phyloP scores from a whole-genome alignment of 2,113 vertebrate species.

The Alexandromys fortis region DNA sequence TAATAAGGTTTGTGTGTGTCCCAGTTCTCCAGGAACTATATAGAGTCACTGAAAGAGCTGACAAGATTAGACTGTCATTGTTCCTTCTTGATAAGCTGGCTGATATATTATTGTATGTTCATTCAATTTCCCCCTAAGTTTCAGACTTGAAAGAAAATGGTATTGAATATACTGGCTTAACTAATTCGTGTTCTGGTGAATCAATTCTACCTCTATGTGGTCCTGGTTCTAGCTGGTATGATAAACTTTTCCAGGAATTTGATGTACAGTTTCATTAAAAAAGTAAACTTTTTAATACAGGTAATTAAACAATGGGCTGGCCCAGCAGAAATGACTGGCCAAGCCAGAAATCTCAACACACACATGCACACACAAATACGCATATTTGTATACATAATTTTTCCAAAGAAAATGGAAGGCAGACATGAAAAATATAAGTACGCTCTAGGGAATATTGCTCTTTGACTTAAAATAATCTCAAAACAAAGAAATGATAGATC shows the following conservation, averaged over 20 bases:
- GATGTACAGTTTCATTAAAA: neutral
- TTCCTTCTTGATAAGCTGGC: neutral
- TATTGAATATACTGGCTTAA: slow-evolving; percentile 8
- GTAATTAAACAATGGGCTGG: neutral
- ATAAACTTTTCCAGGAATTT: neutral
- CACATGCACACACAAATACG: no score
- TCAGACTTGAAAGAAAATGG: slow-evolving; percentile 11
- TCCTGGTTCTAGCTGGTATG: neutral
- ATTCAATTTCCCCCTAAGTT: neutral
- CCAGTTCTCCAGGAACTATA: neutral
- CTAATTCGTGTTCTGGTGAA: neutral
- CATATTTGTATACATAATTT: neutral
- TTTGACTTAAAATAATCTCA: neutral
- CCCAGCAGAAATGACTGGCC: neutral
- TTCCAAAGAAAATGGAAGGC: neutral
- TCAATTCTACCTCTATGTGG: neutral
- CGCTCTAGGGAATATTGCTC: neutral
- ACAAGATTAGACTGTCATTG: neutral
- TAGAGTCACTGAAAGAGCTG: neutral
- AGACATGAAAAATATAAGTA: neutral
- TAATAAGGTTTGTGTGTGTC: neutral
- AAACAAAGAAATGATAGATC: neutral
- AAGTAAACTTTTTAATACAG: neutral
- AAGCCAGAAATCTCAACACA: neutral
- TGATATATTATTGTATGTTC: neutral